Evolutionary conservation across 2,113 vertebrate genomes (phyloP), one percentile per base, ranked within the genome.

Genomic region (Chloroceryle aenea): DNA sequence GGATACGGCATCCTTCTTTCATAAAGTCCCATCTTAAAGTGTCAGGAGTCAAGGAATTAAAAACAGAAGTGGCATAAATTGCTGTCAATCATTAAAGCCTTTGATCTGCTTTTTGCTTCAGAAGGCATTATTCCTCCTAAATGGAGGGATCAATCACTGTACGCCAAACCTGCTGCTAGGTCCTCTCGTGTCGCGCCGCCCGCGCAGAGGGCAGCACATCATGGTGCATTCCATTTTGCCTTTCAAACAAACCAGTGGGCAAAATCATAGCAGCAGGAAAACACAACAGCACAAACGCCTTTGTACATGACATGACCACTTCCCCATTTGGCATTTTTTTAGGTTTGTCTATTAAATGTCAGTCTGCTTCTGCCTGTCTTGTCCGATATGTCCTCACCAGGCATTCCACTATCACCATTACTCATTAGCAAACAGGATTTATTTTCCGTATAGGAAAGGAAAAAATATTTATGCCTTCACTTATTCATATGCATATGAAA

Each of bases 21-120:
- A 83, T 88, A 64, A 95, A 97, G 93, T 29, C 81, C 71, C 15
- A 15, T 90, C 87, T 97, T 93, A 92, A 89, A 95, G 75, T 94
- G 94, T 97, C 92, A 91, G 94, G 66, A 95, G 94, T 95, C 95
- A 94, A 95, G 94, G 95, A 96, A 96, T 96, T 96, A 96, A 97
- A 98, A 97, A 97, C 91, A 97, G 98, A 98, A 97, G 90, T 27
- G 23, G 83, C 53, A 87, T 85, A 93, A 94, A 91, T 87, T 4
- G 42, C 96, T 97, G 97, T 96, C 97, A 97, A 77, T 98, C 97
- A 97, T 66, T n/a, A 56, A 85, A 77, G 80, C 30, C 90, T 97
- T 97, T 96, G 93, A 96, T 97, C 93, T 96, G 90, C 52, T 95
- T 68, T 29, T 91, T 81, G 77, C 83, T 97, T 96, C 91, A 95